These are phyloP conservation scores for Actias luna DNA, from an alignment of 2,888 invertebrate species.

Conservation along the genomic window DNA sequence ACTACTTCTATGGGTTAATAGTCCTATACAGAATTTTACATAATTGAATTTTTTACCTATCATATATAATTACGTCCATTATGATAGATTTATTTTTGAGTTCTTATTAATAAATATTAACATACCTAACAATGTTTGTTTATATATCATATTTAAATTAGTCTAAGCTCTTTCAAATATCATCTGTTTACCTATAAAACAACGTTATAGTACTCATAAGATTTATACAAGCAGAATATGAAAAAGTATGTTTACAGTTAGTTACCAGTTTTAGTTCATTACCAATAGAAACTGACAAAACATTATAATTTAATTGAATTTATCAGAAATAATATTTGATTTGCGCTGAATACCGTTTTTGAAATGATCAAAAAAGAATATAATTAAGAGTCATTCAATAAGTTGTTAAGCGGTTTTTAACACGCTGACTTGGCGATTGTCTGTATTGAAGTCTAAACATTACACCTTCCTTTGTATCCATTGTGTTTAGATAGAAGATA, in stretches of 20 bases:
- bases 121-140: not conserved
- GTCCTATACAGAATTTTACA: too few relatives aligned
- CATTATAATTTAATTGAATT: constrained; percentile 3
- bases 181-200: too few relatives aligned
- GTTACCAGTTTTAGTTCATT: not conserved
- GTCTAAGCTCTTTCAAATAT: too few relatives aligned
- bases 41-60: too few relatives aligned
- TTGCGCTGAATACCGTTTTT: constrained; percentile 6
- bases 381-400: constrained; percentile 21
- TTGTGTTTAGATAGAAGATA: constrained; percentile 16
- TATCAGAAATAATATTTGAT: constrained; percentile 3
- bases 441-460: constrained; percentile 16
- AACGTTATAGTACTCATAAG: too few relatives aligned
- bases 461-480: constrained; percentile 15
- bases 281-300: not conserved
- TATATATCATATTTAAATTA: not conserved
- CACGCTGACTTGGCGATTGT: constrained; percentile 18
- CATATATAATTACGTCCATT: not conserved
- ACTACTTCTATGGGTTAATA: too few relatives aligned
- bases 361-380: constrained; percentile 6
- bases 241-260: not conserved
- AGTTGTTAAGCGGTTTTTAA: constrained; percentile 13
- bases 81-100: not conserved
- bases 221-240: not conserved
- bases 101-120: not conserved